phyloP scores from a whole-genome alignment of 2,113 vertebrate species.

The Penelope pileata region DNA sequence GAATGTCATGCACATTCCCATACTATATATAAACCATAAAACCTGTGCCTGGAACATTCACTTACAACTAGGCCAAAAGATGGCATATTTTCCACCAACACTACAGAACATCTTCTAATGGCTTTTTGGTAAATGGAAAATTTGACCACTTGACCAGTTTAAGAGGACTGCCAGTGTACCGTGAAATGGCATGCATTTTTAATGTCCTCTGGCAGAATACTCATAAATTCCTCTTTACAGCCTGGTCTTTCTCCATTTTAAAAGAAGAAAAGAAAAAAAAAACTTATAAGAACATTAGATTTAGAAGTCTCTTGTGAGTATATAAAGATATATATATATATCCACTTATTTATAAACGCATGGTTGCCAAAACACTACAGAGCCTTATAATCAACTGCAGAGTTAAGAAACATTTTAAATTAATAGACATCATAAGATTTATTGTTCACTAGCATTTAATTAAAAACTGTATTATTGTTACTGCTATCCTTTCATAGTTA shows the following conservation, averaged over 20 bases:
- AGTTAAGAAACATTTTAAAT: conserved; percentile 18
- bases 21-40: neutral
- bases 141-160: neutral
- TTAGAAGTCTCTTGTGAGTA: neutral
- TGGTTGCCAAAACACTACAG: neutral
- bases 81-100: neutral
- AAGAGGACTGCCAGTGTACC: neutral
- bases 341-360: neutral
- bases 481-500: neutral
- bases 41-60: neutral
- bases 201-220: neutral
- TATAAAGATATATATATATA: neutral
- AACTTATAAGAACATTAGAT: neutral
- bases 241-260: neutral
- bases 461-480: neutral
- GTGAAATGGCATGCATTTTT: neutral
- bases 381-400: neutral
- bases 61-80: neutral
- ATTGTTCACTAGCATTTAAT: neutral
- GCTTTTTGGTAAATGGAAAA: neutral
- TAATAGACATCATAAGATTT: conserved; percentile 4
- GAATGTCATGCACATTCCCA: neutral
- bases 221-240: neutral
- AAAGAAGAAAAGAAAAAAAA: neutral
- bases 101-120: neutral